phyloP scores from a whole-genome alignment of 2,113 vertebrate genomes.

The Hydropotes inermis region DNA sequence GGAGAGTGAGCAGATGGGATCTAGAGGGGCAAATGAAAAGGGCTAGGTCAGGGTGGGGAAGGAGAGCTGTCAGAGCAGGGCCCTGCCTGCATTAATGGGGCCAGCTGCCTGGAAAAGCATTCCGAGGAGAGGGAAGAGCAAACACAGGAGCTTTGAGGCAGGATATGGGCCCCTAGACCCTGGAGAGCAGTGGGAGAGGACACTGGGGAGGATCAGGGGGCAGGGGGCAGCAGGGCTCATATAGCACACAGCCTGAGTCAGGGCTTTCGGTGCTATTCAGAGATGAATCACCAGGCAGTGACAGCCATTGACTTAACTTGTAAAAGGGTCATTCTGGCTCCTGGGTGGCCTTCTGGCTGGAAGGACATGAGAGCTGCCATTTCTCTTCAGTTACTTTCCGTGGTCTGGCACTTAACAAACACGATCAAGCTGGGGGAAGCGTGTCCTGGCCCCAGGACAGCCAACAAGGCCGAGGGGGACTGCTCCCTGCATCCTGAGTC shows the following conservation, averaged over 20 bases:
- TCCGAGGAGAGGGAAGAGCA: background rate
- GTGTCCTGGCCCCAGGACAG: background rate
- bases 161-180: background rate
- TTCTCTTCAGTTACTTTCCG: background rate
- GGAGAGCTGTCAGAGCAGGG: background rate
- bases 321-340: background rate
- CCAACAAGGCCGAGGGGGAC: background rate
- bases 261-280: background rate
- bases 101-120: background rate
- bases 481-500: background rate
- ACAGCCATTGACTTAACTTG: background rate
- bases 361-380: background rate
- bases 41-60: background rate
- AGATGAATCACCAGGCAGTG: background rate
- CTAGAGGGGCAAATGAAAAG: background rate
- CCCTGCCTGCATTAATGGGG: background rate
- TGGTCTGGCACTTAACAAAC: background rate
- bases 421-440: fast-evolving
- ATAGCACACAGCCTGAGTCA: background rate
- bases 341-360: background rate
- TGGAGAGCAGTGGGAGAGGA: background rate
- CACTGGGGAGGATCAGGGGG: background rate
- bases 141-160: background rate
- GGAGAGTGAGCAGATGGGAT: background rate
- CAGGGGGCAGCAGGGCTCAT: background rate